Evolutionary conservation across 2,797 vertebrate species (phyloP).

Genomic region (Phrynocephalus forsythii): DNA sequence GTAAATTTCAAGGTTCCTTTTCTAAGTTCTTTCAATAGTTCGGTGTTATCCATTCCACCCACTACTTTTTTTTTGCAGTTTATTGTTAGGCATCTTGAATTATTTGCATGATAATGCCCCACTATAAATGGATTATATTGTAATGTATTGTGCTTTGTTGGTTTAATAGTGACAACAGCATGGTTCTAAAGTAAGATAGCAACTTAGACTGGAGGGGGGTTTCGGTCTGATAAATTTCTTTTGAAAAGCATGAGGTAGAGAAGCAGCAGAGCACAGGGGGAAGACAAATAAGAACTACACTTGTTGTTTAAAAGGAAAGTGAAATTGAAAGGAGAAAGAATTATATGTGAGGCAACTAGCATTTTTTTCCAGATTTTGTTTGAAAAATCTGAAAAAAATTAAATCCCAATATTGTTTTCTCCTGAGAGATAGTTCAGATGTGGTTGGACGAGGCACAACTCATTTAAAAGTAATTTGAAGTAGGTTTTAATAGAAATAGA

Average conservation of each 20-base stretch:
- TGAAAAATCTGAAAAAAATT: too few relatives aligned
- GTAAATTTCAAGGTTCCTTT: conserved; percentile 70
- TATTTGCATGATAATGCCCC: conserved; percentile 69
- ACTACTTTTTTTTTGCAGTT: conserved; percentile 55
- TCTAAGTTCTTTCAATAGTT: conserved; percentile 43
- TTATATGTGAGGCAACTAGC: too few relatives aligned
- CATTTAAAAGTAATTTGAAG: neutral
- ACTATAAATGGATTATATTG: conserved; percentile 68
- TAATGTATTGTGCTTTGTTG: conserved; percentile 64
- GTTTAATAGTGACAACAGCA: conserved; percentile 69
- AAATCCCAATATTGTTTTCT: too few relatives aligned
- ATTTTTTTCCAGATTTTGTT: too few relatives aligned
- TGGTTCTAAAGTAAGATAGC: conserved; percentile 66
- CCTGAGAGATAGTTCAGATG: neutral
- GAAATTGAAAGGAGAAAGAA: conserved; percentile 55
- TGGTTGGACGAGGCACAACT: neutral
- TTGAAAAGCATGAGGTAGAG: conserved; percentile 64
- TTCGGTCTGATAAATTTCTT: conserved; percentile 62
- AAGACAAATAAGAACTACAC: conserved; percentile 50
- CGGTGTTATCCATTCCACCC: conserved; percentile 56
- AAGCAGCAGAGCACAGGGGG: conserved; percentile 58
- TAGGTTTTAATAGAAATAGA: conserved; percentile 11
- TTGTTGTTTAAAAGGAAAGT: conserved; percentile 54
- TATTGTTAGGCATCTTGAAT: conserved; percentile 72
- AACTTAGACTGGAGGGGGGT: conserved; percentile 61